Conservation (phyloP, 2,797 vertebrate genomes). For the Sorex maritimensis region DNA sequence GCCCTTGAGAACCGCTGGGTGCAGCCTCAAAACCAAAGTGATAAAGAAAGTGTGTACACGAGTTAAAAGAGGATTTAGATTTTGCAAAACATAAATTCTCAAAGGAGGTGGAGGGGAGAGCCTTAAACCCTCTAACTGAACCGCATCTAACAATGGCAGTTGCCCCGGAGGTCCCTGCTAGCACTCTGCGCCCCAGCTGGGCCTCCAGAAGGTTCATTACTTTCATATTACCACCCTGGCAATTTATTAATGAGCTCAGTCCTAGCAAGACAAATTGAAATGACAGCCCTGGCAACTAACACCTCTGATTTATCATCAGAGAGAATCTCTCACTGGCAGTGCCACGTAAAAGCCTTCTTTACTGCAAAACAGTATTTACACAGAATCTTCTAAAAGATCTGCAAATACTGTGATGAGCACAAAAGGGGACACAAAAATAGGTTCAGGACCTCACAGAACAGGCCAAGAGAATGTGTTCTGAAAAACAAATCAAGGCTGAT, state of each 20-base stretch:
- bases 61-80: conserved; percentile 58
- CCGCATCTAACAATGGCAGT: conserved; percentile 32
- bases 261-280: conserved; percentile 78
- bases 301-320: conserved; percentile 72
- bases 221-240: conserved; percentile 78
- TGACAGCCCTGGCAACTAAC: conserved; percentile 70
- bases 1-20: too few relatives aligned
- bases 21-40: too few relatives aligned
- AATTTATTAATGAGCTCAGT: conserved; percentile 81
- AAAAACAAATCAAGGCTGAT: conserved; percentile 73
- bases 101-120: not conserved
- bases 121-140: conserved; percentile 62
- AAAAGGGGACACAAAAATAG: conserved; percentile 36
- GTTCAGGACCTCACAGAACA: not conserved
- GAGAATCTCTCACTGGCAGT: conserved; percentile 48
- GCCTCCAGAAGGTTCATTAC: conserved; percentile 77
- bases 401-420: conserved; percentile 58
- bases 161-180: conserved; percentile 70
- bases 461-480: conserved; percentile 16
- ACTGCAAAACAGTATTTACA: conserved; percentile 72
- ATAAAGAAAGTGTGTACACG: not conserved
- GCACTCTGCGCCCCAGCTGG: conserved; percentile 72
- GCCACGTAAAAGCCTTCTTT: conserved; percentile 44
- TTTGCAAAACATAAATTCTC: conserved; percentile 70
- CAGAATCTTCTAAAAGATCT: conserved; percentile 62